These are phyloP conservation scores for Dicroscelio sp. DNA, from an alignment of 2,888 invertebrate genomes.

Conservation along the genomic window DNA sequence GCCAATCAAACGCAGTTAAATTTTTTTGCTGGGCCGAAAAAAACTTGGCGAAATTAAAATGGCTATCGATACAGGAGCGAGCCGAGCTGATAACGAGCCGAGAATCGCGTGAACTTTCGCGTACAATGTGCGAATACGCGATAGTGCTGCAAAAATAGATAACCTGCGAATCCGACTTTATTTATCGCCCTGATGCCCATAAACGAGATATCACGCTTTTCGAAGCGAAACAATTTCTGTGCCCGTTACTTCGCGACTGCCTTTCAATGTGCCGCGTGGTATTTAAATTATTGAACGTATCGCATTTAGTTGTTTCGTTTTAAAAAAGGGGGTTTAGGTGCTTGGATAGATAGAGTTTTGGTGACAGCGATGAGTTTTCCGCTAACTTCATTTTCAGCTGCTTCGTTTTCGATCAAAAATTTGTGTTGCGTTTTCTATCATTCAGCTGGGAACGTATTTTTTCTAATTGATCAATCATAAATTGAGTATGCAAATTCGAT, in stretches of 20 bases:
- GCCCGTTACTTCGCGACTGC: constrained; percentile 63
- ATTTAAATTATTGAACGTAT: constrained; percentile 66
- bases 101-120: constrained; percentile 67
- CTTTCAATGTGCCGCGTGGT: constrained; percentile 40
- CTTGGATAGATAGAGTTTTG: background rate
- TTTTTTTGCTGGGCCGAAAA: constrained; percentile 35
- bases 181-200: constrained; percentile 66
- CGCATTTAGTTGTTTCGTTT: constrained; percentile 45
- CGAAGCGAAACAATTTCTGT: constrained; percentile 69
- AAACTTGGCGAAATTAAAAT: constrained; percentile 73
- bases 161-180: constrained; percentile 71
- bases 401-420: background rate
- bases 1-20: constrained; percentile 76
- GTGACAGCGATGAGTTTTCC: background rate
- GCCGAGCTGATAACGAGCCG: constrained; percentile 48
- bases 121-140: constrained; percentile 63
- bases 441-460: too few species aligned
- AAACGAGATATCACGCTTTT: constrained; percentile 67
- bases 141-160: constrained; percentile 71
- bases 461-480: too few species aligned
- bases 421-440: background rate
- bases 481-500: too few species aligned
- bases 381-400: background rate
- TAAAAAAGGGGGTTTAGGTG: background rate
- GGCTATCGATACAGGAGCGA: constrained; percentile 59